Percentiles rank a stretch among this genome's conserved stretches.
Conservation (phyloP, 2,888 invertebrate species). For the Scaptomyza tumidula region DNA sequence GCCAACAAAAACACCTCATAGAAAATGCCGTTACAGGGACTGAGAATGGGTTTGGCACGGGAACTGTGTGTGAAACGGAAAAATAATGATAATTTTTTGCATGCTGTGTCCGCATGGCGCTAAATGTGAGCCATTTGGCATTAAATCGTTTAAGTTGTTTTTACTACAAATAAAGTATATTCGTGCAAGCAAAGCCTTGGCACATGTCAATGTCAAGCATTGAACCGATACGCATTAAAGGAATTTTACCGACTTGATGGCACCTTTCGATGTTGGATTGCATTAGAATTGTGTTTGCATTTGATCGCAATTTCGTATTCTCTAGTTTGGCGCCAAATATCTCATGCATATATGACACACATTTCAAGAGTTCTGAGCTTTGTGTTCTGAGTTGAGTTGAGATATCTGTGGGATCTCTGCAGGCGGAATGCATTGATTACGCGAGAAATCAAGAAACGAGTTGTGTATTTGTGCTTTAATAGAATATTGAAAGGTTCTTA, state of each 20-base stretch:
- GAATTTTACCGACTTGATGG: conserved; percentile 77
- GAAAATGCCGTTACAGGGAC: conserved; percentile 17
- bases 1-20: conserved; percentile 54
- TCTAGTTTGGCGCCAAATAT: conserved; percentile 69
- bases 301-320: conserved; percentile 56
- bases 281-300: conserved; percentile 63
- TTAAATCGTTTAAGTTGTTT: conserved; percentile 22
- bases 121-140: conserved; percentile 48
- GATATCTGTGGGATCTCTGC: conserved; percentile 31
- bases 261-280: conserved; percentile 68
- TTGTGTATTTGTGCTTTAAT: conserved; percentile 31
- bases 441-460: conserved; percentile 16
- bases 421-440: conserved; percentile 54
- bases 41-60: conserved; percentile 16
- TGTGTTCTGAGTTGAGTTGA: background rate
- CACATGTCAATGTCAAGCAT: conserved; percentile 76
- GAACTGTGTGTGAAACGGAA: conserved; percentile 12
- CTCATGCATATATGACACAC: conserved; percentile 74
- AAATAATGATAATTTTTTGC: conserved; percentile 41
- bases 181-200: conserved; percentile 43
- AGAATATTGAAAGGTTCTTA: conserved; percentile 58
- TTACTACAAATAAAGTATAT: background rate
- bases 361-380: conserved; percentile 37
- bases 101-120: conserved; percentile 76
- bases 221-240: conserved; percentile 72